A percentile compares a stretch with the other conserved stretches of the same genome.
Evolutionary conservation across 2,797 vertebrate genomes (phyloP).

Genomic region (Rhinella marina): DNA sequence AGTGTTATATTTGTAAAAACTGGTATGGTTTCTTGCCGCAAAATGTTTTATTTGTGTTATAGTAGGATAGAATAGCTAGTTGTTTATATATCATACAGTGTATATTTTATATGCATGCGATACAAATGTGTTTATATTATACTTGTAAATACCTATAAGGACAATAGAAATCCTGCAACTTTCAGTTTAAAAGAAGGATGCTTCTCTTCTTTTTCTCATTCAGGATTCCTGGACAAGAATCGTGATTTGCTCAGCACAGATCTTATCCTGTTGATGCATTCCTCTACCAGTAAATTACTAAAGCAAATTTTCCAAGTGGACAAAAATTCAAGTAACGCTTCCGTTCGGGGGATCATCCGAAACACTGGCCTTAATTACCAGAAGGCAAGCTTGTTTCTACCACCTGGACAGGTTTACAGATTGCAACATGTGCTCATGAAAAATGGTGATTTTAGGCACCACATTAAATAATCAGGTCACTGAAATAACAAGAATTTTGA

Average conservation of each 20-base stretch:
- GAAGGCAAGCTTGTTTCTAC: constrained; percentile 70
- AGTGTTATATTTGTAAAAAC: constrained; percentile 43
- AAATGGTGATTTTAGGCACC: no score
- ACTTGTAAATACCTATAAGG: background rate
- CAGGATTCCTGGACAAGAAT: constrained; percentile 97
- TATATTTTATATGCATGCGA: background rate
- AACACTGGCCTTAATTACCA: constrained; percentile 69
- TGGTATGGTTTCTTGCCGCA: background rate
- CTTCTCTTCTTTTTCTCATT: constrained; percentile 8
- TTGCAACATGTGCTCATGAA: no score
- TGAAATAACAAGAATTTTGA: no score
- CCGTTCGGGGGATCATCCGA: constrained; percentile 69
- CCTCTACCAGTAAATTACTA: constrained; percentile 88
- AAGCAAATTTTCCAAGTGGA: constrained; percentile 81
- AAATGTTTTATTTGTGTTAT: background rate
- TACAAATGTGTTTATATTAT: background rate
- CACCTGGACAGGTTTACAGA: background rate
- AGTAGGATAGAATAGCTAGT: background rate
- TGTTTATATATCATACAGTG: background rate
- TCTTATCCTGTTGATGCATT: constrained; percentile 83
- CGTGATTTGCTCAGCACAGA: constrained; percentile 87
- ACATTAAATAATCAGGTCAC: no score
- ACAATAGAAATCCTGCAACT: background rate
- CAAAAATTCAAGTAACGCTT: constrained; percentile 26
- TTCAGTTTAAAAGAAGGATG: background rate